Conservation (phyloP, 2,888 invertebrate genomes). For the Crocallis elinguaria region DNA sequence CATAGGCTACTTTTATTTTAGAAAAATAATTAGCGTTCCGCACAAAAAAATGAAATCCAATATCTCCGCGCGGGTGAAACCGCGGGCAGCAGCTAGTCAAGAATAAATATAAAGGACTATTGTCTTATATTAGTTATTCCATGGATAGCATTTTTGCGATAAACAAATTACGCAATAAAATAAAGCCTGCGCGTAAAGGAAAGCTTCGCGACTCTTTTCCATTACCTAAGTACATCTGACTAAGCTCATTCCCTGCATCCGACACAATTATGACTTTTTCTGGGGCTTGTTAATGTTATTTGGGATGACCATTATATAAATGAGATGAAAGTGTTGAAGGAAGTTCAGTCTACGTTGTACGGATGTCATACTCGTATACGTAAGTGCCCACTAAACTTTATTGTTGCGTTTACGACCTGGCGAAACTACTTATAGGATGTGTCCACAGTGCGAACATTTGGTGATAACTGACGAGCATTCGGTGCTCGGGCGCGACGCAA, state of each 20-base stretch:
- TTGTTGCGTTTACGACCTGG: constrained; percentile 71
- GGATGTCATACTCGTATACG: constrained; percentile 55
- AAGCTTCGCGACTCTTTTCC: neutral
- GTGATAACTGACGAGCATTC: constrained; percentile 2
- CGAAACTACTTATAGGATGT: constrained; percentile 46
- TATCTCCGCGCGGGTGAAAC: too few species aligned
- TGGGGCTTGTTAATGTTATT: constrained; percentile 25
- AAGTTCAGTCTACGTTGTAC: constrained; percentile 25
- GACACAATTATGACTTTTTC: constrained; percentile 20
- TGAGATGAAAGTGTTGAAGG: constrained; percentile 47
- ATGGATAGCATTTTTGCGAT: too few species aligned
- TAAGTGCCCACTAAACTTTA: constrained; percentile 77
- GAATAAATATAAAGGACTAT: too few species aligned
- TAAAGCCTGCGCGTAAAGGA: neutral
- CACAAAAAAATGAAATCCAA: too few species aligned
- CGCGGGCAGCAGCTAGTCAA: too few species aligned
- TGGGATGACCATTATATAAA: constrained; percentile 54
- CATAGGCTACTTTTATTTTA: too few species aligned
- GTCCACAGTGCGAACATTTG: constrained; percentile 4
- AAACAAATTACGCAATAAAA: neutral
- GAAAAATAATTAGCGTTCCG: too few species aligned
- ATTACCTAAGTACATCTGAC: constrained; percentile 4
- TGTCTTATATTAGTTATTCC: too few species aligned
- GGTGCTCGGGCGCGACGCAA: neutral
- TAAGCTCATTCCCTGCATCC: constrained; percentile 1